Evolutionary conservation across 2,113 vertebrate species (phyloP).

Genomic region (Austrofundulus limnaeus): DNA sequence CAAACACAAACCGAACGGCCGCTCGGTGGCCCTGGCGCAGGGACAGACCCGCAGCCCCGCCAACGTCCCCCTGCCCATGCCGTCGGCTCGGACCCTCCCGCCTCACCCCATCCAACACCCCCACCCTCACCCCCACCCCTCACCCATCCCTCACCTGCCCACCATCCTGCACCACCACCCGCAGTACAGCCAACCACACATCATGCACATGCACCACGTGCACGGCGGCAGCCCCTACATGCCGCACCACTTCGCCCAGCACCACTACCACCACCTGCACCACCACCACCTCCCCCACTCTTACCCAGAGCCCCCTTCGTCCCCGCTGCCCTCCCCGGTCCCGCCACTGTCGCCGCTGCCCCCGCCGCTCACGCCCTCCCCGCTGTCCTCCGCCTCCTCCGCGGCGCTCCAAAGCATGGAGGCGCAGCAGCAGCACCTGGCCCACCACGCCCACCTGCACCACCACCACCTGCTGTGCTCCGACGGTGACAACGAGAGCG

Average conservation of each 20-base stretch:
- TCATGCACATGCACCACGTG: slow-evolving; percentile 61
- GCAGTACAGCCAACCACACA: slow-evolving; percentile 67
- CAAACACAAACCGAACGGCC: slow-evolving; percentile 80
- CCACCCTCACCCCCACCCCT: slow-evolving; percentile 64
- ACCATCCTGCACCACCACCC: slow-evolving; percentile 71
- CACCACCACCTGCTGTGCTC: slow-evolving; percentile 78
- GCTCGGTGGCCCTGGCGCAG: slow-evolving; percentile 66
- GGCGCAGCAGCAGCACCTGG: slow-evolving; percentile 51
- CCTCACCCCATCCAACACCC: slow-evolving; percentile 68
- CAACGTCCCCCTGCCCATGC: slow-evolving; percentile 52
- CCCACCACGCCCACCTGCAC: slow-evolving; percentile 48
- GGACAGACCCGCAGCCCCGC: slow-evolving; percentile 68
- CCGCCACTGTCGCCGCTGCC: slow-evolving; percentile 74
- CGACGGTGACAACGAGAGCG: slow-evolving; percentile 90
- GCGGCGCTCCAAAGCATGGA: slow-evolving; percentile 66
- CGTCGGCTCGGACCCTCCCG: slow-evolving; percentile 69
- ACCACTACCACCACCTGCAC: slow-evolving; percentile 79
- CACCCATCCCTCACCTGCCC: slow-evolving; percentile 74
- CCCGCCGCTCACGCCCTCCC: slow-evolving; percentile 73
- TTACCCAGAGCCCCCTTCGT: slow-evolving; percentile 77
- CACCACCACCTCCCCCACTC: slow-evolving; percentile 72
- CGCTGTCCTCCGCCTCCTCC: slow-evolving; percentile 75
- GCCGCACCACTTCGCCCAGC: slow-evolving; percentile 69
- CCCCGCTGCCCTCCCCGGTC: slow-evolving; percentile 53
- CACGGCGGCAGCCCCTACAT: slow-evolving; percentile 59